A percentile compares a stretch with the other conserved stretches of the same genome.
These are phyloP conservation scores for Ciconia stormi DNA, from an alignment of 2,113 vertebrate species.

Conservation along the genomic window DNA sequence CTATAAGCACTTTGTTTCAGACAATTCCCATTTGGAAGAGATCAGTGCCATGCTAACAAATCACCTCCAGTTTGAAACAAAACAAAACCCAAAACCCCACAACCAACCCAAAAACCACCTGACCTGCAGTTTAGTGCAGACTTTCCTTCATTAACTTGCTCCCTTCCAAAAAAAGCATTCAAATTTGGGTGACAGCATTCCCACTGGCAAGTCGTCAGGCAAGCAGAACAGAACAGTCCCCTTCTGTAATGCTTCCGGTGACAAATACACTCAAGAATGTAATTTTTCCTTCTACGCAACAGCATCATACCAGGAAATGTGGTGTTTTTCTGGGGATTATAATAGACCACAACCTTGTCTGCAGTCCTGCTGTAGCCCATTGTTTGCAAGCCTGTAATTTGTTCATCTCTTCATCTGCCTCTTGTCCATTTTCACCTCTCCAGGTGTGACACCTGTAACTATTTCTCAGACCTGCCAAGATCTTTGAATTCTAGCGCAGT, in stretches of 20 bases:
- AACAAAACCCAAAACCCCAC: too few relatives aligned
- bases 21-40: neutral
- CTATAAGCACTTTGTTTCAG: neutral
- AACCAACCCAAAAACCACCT: neutral
- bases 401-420: neutral
- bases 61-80: neutral
- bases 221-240: slow-evolving; percentile 4
- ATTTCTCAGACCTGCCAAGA: neutral
- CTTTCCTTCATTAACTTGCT: neutral
- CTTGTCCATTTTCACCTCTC: neutral
- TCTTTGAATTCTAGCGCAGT: neutral
- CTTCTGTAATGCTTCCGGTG: slow-evolving; percentile 22
- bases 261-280: slow-evolving; percentile 38
- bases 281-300: neutral
- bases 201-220: neutral
- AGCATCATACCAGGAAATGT: slow-evolving; percentile 27
- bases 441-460: neutral
- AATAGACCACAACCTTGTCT: slow-evolving; percentile 41
- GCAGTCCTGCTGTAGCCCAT: neutral
- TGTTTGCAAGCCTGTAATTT: slow-evolving; percentile 46
- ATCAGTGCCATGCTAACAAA: neutral
- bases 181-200: neutral
- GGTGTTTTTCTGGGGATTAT: slow-evolving; percentile 7
- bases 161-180: neutral
- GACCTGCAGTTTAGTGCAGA: neutral